phyloP scores from a whole-genome alignment of 2,888 invertebrate genomes.

The Pyrrhia umbra region DNA sequence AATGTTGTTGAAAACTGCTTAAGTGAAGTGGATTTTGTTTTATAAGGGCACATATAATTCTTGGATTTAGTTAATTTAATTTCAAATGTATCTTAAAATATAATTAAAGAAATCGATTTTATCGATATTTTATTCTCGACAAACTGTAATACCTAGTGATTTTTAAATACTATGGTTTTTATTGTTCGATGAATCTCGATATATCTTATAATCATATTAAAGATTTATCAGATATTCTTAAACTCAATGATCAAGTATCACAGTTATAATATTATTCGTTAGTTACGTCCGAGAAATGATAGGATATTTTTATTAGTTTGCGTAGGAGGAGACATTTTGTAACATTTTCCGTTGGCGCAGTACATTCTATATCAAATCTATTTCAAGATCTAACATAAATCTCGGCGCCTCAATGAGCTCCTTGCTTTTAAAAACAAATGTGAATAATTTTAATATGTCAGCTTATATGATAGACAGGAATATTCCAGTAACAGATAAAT shows the following conservation, averaged over 20 bases:
- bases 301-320: slow-evolving; percentile 78
- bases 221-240: slow-evolving; percentile 10
- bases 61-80: not conserved
- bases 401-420: slow-evolving; percentile 60
- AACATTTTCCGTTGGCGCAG: slow-evolving; percentile 68
- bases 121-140: no score
- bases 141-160: no score
- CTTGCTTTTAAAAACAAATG: slow-evolving; percentile 61
- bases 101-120: no score
- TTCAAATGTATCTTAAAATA: no score
- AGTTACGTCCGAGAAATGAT: slow-evolving; percentile 66
- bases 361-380: slow-evolving; percentile 80
- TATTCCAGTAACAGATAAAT: slow-evolving; percentile 32
- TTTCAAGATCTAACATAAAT: slow-evolving; percentile 74
- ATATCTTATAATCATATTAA: not conserved
- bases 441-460: slow-evolving; percentile 59
- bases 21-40: not conserved
- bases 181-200: no score
- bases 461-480: slow-evolving; percentile 28
- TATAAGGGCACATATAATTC: not conserved
- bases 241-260: not conserved
- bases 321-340: slow-evolving; percentile 71
- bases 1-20: not conserved
- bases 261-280: slow-evolving; percentile 44
- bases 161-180: no score